Evolutionary conservation across 1,140 invertebrate genomes (phyloP).

Genomic region (Chrysomallon squamiferum): DNA sequence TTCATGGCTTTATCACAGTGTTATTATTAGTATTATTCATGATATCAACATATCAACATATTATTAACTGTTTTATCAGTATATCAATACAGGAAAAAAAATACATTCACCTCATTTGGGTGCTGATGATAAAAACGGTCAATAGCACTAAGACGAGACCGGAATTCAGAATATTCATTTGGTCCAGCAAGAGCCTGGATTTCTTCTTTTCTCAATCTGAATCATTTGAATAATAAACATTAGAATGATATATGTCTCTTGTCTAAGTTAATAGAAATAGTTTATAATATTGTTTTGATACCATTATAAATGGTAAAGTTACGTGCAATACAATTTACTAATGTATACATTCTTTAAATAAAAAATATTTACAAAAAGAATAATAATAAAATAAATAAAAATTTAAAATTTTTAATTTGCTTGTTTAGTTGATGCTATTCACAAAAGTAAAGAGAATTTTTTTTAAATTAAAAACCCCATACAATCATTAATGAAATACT

Average conservation of each 20-base stretch:
- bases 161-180: slow-evolving; percentile 98
- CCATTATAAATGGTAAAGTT: no score
- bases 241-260: no score
- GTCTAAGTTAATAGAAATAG: no score
- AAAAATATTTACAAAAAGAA: background rate
- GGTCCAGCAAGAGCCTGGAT: slow-evolving; percentile 92
- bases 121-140: slow-evolving; percentile 95
- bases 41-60: background rate
- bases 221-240: slow-evolving; percentile 17
- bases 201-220: slow-evolving; percentile 87
- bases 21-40: background rate
- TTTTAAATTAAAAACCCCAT: no score
- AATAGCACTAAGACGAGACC: slow-evolving; percentile 88
- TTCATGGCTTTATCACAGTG: no score
- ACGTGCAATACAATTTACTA: background rate
- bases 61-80: background rate
- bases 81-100: background rate
- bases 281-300: no score
- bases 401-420: no score
- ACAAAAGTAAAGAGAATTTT: no score
- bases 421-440: no score
- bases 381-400: no score
- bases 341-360: background rate
- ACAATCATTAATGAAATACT: no score
- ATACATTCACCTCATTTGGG: slow-evolving; percentile 96